Evolutionary conservation across 2,113 vertebrate genomes (phyloP), one percentile per base, ranked within the genome.

Genomic region (Eulemur macaco): DNA sequence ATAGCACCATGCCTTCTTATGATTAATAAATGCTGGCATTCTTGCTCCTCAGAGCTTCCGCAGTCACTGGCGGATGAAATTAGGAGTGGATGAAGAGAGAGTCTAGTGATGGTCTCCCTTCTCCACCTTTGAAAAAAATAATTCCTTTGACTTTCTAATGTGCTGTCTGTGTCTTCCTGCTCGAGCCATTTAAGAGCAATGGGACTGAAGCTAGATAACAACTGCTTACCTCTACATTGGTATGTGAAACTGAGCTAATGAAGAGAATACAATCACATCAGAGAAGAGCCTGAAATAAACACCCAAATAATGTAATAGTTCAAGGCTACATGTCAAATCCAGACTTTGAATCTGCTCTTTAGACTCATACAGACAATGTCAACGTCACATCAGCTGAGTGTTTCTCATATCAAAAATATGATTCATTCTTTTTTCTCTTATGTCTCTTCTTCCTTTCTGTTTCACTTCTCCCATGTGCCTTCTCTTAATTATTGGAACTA

Each of bases 11-110:
- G 1, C 27, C 31, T 27, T 34, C 21, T 60, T 39, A 58, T 18
- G 5, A 45, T 77, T 86, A 66, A 76, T 54, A 63, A 94, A 74
- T 69, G 3, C 21, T 31, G 13, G 7, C 21, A 78, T 5, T 6
- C 13, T 52, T 60, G 9, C 23, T 45, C 11, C 45, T 64, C 6
- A 9, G 9, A 86, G 66, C 60, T 88, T 39, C 23, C 37, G 34
- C 5, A 73, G 4, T 45, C n/a, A 60, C 8, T 80, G 39, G 14
- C 25, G 37, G 45, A 71, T 64, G n/a, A 85, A 88, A 81, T 68
- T 93, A 89, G 31, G 71, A 96, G 80, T 54, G 5, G 17, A 37
- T 77, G 34, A 88, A 87, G 39, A 47, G 6, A 39, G 10, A n/a
- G 8, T 37, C 47, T 69, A 68, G 17, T 63, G 47, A 84, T 63